Base-by-base conservation (phyloP, 1,140 invertebrate genomes). In the Psix sp. region DNA sequence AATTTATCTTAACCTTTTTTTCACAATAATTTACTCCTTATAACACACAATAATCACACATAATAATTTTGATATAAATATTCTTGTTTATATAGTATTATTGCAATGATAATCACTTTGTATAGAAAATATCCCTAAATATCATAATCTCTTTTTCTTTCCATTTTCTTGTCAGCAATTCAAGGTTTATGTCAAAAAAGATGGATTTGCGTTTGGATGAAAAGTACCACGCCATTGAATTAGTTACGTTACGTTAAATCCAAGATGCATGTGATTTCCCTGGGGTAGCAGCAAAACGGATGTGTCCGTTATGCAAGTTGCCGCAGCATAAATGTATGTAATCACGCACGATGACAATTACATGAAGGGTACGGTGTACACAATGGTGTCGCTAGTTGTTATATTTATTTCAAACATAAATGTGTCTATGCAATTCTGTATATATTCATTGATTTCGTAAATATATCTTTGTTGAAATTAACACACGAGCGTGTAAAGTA, bases 401-500 rank as follows among this genome's bases (percentile, higher is more conserved):
- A 39, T 80, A 75, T 76, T 52, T 52, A 72, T 65, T 68, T 70
- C 42, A 38, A 43, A 62, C 36, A 48, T 62, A 56, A 46, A 70
- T 54, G 15, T 51, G 35, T 68, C 72, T 57, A 62, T 31, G 52
- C 60, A 74, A 49, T 73, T 76, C 36, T 54, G 51, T 51, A 21
- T 52, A 57, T 74, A 70, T 52, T 76, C 70, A 79, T 79, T 77
- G 78, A 77, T 77, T 79, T 77, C 51, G 65, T 48, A 38, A 21
- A 40, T 36, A n/a, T n/a, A n/a, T n/a, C n/a, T n/a, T n/a, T n/a
- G n/a, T n/a, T n/a, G n/a, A n/a, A n/a, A n/a, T n/a, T n/a, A n/a
- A n/a, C n/a, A n/a, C n/a, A n/a, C n/a, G n/a, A n/a, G n/a, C n/a
- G n/a, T n/a, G n/a, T n/a, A n/a, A n/a, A n/a, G n/a, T n/a, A n/a